These are phyloP conservation scores for Myrmophylax atrothorax DNA, from an alignment of 2,113 vertebrate genomes.

Conservation along the genomic window DNA sequence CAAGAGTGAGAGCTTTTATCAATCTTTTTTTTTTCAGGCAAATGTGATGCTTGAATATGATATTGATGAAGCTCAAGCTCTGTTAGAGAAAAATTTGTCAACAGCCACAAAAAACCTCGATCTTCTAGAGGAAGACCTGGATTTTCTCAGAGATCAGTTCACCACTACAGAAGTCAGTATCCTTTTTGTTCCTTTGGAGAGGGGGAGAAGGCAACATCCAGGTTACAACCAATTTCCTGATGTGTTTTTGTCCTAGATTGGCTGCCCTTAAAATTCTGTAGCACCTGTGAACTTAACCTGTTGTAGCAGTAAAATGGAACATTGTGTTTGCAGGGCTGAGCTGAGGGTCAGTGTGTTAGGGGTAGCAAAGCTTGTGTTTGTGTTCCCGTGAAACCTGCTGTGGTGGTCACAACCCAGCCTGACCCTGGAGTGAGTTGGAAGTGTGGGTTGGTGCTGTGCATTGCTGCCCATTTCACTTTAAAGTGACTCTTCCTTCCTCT, in stretches of 20 bases:
- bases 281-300: background rate
- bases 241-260: background rate
- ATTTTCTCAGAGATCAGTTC: constrained; percentile 97
- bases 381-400: accelerated
- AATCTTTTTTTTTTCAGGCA: constrained; percentile 75
- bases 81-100: constrained; percentile 93
- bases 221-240: background rate
- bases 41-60: constrained; percentile 99
- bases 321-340: background rate
- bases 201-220: background rate
- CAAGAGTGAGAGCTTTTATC: background rate
- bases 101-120: constrained; percentile 94
- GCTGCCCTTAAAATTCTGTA: background rate
- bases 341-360: background rate
- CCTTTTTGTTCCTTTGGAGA: constrained; percentile 75
- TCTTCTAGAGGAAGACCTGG: constrained; percentile 92
- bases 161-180: constrained; percentile 99
- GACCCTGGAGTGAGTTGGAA: background rate
- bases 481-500: background rate
- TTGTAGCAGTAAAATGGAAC: background rate
- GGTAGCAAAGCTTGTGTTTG: background rate
- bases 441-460: background rate
- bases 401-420: background rate
- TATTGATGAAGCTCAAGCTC: constrained; percentile 92
- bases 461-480: background rate